A percentile compares a stretch with the other conserved stretches of the same genome.
Conservation (phyloP, 2,888 invertebrate species). For the Lissocephala sabroskyi region DNA sequence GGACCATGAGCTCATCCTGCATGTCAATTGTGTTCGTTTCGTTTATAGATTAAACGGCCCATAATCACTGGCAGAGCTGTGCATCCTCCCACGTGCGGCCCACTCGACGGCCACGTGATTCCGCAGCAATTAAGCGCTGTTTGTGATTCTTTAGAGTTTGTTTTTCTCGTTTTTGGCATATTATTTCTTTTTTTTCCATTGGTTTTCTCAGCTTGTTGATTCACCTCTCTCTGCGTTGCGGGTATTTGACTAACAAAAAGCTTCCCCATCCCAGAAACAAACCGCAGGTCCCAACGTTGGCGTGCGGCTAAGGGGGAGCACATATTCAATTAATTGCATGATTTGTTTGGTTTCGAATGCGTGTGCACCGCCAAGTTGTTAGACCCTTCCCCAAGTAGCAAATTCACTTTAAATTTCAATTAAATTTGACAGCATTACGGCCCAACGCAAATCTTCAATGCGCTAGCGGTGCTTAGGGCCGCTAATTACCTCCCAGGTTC, state of each 20-base stretch:
- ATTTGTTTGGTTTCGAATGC: constrained; percentile 49
- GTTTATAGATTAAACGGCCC: constrained; percentile 18
- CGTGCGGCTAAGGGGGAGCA: constrained; percentile 35
- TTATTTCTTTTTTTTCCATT: constrained; percentile 18
- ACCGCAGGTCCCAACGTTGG: too few relatives aligned
- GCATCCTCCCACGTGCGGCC: neutral
- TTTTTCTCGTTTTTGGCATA: too few relatives aligned
- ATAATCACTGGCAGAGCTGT: constrained; percentile 18
- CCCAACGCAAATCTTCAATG: constrained; percentile 3
- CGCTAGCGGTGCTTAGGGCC: constrained; percentile 15
- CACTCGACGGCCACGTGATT: constrained; percentile 40
- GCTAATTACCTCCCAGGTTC: constrained; percentile 12
- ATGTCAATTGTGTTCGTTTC: neutral
- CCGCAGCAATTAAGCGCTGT: constrained; percentile 39
- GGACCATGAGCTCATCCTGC: too few relatives aligned
- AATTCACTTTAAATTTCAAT: constrained; percentile 20
- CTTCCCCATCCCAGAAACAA: neutral
- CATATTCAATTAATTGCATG: constrained; percentile 37
- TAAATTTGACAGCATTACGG: constrained; percentile 1
- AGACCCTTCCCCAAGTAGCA: too few relatives aligned
- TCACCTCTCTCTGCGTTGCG: constrained; percentile 8
- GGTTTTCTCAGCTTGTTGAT: constrained; percentile 13
- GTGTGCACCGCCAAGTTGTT: constrained; percentile 42
- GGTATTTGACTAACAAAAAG: constrained; percentile 1
- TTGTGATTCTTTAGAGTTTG: constrained; percentile 22